Base-by-base conservation (phyloP, 1,140 invertebrate genomes). In the Neocloeon triangulifer region DNA sequence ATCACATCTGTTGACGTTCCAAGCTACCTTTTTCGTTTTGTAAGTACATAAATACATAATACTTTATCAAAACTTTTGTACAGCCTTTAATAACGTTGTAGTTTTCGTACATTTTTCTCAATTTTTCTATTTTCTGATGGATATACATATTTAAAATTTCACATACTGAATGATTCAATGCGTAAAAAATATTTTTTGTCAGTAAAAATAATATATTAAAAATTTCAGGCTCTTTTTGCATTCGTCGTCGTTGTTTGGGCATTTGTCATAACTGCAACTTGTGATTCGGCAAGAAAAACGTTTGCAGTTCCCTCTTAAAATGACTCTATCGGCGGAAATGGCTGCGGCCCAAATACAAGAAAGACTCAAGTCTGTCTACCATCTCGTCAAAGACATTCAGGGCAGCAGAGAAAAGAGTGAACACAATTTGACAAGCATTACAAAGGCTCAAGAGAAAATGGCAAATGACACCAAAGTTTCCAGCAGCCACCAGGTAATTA, bases 331-430 rank as follows among this genome's bases (percentile, higher is more conserved):
- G 25, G 67, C 73, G 31, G 76, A 82, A 48, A 64, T 52, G 28
- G 74, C 75, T 6, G 73, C 73, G 2, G 66, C 71, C 41, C 75
- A 76, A 60, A 72, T 76, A 28, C 37, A 84, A 66, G 82, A 89
- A 43, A 61, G 75, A 19, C 49, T 88, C 9, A 73, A 79, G 45
- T 66, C 70, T 19, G 55, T 88, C 4, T 71, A 78, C 42, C 61
- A 66, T 28, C 50, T 80, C 5, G 64, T 85, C 19, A 70, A 74
- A 48, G 71, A 86, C 32, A 72, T 88, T 41, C 73, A 89, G 50
- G 65, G 67, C 39, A 77, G 82, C 41, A 60, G 80, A 25, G 58
- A 58, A 19, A 58, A 70, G 23, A 78, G 73, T 40, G 81, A 88
- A 42, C 65, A 69, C 21, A 81, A 77, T 36, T 62, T 88, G 31